Percentiles rank a stretch among this genome's conserved stretches.
Evolutionary conservation across 2,888 invertebrate species (phyloP).

Genomic region (Congeria kusceri): DNA sequence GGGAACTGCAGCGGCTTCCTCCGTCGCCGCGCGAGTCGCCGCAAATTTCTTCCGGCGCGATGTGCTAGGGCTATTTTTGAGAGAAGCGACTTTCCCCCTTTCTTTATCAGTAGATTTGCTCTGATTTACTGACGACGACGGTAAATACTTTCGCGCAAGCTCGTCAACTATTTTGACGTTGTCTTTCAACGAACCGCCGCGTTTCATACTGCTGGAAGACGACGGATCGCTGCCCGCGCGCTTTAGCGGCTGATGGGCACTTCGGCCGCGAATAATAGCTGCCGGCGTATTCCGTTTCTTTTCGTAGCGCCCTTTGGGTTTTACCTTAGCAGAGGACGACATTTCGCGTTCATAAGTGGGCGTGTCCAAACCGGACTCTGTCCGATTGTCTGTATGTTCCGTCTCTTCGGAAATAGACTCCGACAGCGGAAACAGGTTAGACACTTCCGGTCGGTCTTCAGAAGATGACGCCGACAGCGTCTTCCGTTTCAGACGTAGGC

Average conservation of each 20-base stretch:
- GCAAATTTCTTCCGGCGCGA: slow-evolving; percentile 27
- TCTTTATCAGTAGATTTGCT: slow-evolving; percentile 5
- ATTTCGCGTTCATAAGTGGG: not conserved
- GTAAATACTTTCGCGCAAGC: not conserved
- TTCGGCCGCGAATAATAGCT: not conserved
- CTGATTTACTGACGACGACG: not conserved
- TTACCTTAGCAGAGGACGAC: not conserved
- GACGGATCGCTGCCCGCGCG: not conserved
- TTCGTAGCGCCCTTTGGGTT: slow-evolving; percentile 1
- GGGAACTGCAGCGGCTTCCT: no score
- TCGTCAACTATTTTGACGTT: not conserved
- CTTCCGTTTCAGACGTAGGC: slow-evolving; percentile 40
- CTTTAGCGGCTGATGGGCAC: not conserved
- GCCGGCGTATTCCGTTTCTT: slow-evolving; percentile 4
- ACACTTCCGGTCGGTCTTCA: slow-evolving; percentile 12
- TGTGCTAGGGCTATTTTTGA: slow-evolving; percentile 47
- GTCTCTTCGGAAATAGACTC: slow-evolving; percentile 16
- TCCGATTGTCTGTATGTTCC: not conserved
- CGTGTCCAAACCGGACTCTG: not conserved
- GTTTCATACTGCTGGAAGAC: not conserved
- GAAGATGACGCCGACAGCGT: slow-evolving; percentile 29
- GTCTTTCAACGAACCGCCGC: slow-evolving; percentile 19
- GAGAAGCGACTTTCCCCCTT: slow-evolving; percentile 25
- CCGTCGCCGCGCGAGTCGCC: slow-evolving; percentile 10
- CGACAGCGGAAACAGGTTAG: slow-evolving; percentile 22